A percentile compares a stretch with the other conserved stretches of the same genome.
Conservation (phyloP, 2,888 invertebrate genomes). For the Amblyjoppa fuscipennis region DNA sequence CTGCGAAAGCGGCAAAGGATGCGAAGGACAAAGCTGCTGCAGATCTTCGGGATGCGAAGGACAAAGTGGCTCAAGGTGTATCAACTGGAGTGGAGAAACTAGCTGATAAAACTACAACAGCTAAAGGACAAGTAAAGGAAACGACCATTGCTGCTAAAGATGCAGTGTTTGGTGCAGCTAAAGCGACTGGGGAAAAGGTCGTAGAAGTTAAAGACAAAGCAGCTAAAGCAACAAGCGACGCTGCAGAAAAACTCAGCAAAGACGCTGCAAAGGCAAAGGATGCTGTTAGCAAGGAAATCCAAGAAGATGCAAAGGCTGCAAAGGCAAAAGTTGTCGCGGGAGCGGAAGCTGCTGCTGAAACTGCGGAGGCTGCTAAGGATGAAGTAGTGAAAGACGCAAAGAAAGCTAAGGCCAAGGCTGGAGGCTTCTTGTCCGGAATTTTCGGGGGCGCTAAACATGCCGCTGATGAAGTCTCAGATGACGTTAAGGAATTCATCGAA, state of each 20-base stretch:
- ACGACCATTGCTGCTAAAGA: conserved; percentile 81
- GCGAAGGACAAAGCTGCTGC: conserved; percentile 58
- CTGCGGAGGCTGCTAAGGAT: conserved; percentile 37
- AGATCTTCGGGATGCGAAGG: background rate
- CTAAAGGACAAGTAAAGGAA: conserved; percentile 50
- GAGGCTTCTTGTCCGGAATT: conserved; percentile 73
- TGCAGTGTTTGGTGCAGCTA: conserved; percentile 82
- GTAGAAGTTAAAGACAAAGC: conserved; percentile 62
- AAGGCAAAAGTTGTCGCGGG: conserved; percentile 72
- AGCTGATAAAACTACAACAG: conserved; percentile 52
- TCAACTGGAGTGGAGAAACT: conserved; percentile 38
- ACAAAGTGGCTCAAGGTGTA: conserved; percentile 50
- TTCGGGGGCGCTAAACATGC: conserved; percentile 77
- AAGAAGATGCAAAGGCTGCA: conserved; percentile 47
- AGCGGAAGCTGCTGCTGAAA: conserved; percentile 49
- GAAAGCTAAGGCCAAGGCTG: conserved; percentile 62
- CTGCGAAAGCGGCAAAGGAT: conserved; percentile 52
- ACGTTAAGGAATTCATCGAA: conserved; percentile 74
- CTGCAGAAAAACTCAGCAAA: conserved; percentile 47
- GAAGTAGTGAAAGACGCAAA: conserved; percentile 33
- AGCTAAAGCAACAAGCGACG: conserved; percentile 75
- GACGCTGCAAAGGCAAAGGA: conserved; percentile 39
- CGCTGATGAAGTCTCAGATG: conserved; percentile 73
- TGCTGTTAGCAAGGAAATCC: conserved; percentile 50
- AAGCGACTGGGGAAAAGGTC: conserved; percentile 76